A percentile compares a stretch with the other conserved stretches of the same genome.
phyloP scores from a whole-genome alignment of 2,113 vertebrate species.

The Cavia aperea region DNA sequence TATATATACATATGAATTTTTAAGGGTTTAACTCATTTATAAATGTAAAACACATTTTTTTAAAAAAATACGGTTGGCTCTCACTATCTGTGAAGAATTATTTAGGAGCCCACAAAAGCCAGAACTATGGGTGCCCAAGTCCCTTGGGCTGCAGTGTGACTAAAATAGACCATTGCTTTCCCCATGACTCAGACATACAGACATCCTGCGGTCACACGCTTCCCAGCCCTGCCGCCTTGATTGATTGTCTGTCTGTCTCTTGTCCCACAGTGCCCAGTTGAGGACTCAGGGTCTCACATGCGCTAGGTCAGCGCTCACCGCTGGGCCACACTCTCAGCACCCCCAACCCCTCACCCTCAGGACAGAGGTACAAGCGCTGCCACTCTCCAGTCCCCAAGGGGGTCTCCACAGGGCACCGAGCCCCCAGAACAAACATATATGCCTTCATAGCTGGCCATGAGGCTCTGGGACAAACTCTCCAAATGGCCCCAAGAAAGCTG shows the following conservation, averaged over 20 bases:
- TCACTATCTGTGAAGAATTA: background rate
- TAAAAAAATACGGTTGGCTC: background rate
- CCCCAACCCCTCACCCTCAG: background rate
- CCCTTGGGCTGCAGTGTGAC: background rate
- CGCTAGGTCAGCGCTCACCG: background rate
- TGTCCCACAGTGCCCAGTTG: background rate
- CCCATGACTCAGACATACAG: background rate
- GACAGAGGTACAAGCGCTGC: background rate
- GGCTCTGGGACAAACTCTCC: background rate
- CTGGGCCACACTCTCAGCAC: background rate
- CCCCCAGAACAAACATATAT: background rate
- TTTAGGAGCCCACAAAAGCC: background rate
- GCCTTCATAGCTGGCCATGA: background rate
- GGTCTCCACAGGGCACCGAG: background rate
- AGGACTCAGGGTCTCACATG: background rate
- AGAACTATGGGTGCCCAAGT: background rate
- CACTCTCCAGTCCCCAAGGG: background rate
- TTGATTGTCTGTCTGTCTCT: no score
- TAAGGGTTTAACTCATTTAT: conserved; percentile 38
- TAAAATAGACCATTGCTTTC: background rate
- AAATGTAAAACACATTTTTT: conserved; percentile 39
- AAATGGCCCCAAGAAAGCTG: background rate
- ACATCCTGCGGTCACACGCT: background rate
- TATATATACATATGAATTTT: background rate
- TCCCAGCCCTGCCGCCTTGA: background rate